These are phyloP conservation scores for Nerophis lumbriciformis DNA, from an alignment of 2,113 vertebrate species.

Conservation along the genomic window DNA sequence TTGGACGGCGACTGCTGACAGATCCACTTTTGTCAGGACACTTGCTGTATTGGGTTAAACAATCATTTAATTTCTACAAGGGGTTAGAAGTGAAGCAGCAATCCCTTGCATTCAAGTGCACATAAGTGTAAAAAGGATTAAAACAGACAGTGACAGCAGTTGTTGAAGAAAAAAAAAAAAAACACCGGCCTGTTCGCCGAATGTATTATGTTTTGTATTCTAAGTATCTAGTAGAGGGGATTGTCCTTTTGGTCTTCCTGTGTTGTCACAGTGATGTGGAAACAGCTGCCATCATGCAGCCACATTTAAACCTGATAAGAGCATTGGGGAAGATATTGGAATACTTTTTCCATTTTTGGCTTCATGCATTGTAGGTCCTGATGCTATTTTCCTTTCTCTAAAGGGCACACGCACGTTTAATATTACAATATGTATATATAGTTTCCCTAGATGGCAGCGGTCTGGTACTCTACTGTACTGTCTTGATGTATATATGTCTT, in stretches of 20 bases:
- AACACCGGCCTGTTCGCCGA: not conserved
- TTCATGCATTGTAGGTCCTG: constrained; percentile 59
- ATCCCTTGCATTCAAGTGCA: not conserved
- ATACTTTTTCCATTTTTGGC: constrained; percentile 81
- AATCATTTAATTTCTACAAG: constrained; percentile 17
- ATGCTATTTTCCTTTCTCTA: constrained; percentile 65
- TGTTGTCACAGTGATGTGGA: constrained; percentile 28
- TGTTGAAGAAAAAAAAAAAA: not conserved
- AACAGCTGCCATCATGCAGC: constrained; percentile 64
- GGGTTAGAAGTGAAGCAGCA: not conserved
- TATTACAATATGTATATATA: constrained; percentile 48
- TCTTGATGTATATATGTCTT: constrained; percentile 7
- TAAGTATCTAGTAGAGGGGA: not conserved
- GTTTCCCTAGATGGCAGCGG: constrained; percentile 18
- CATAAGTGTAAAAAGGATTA: not conserved
- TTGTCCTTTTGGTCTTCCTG: constrained; percentile 30
- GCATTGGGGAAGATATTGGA: constrained; percentile 60
- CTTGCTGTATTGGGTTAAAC: constrained; percentile 18
- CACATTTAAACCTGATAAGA: constrained; percentile 68
- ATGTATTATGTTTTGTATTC: not conserved
- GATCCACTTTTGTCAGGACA: constrained; percentile 31
- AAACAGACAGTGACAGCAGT: constrained; percentile 5
- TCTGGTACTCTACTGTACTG: not conserved
- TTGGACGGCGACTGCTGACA: constrained; percentile 19
- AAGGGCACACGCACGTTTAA: constrained; percentile 55